phyloP scores from a whole-genome alignment of 2,888 invertebrate species.

The Priocnemis perturbator region DNA sequence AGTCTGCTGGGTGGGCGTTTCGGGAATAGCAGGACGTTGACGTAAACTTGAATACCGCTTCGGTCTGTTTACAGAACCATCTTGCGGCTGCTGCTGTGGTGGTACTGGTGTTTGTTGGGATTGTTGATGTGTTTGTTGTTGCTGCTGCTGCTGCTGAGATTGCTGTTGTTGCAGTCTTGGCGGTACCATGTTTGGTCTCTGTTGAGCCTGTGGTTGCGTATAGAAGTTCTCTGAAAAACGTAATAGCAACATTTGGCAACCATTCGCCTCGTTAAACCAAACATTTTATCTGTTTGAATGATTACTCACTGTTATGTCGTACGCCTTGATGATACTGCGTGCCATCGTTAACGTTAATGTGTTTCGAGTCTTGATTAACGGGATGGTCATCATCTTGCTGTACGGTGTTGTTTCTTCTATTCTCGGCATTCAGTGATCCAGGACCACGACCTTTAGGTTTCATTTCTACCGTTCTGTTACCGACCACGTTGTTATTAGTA shows the following conservation, averaged over 20 bases:
- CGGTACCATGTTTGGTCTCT: slow-evolving; percentile 64
- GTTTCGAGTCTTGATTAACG: slow-evolving; percentile 68
- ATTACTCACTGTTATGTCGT: slow-evolving; percentile 66
- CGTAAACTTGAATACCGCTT: slow-evolving; percentile 84
- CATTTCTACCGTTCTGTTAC: slow-evolving; percentile 64
- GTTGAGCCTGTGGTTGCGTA: slow-evolving; percentile 67
- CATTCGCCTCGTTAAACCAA: neutral
- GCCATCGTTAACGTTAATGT: slow-evolving; percentile 63
- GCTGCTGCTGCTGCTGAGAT: slow-evolving; percentile 66
- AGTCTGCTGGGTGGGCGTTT: slow-evolving; percentile 65
- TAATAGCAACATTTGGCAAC: neutral
- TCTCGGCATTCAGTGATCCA: slow-evolving; percentile 58
- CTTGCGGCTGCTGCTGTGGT: slow-evolving; percentile 61
- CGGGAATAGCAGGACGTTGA: slow-evolving; percentile 76
- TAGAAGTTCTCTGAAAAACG: slow-evolving; percentile 68
- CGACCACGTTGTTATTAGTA: slow-evolving; percentile 67
- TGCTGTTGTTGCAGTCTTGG: slow-evolving; percentile 73
- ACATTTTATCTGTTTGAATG: neutral
- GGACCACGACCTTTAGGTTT: slow-evolving; percentile 70
- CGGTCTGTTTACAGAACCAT: slow-evolving; percentile 76
- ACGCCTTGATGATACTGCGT: slow-evolving; percentile 63
- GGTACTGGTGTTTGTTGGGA: no score
- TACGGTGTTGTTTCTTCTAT: slow-evolving; percentile 60
- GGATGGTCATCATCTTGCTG: slow-evolving; percentile 67
- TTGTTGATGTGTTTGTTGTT: slow-evolving; percentile 59